Conservation (phyloP, 2,797 vertebrate genomes). For the Picus viridis region DNA sequence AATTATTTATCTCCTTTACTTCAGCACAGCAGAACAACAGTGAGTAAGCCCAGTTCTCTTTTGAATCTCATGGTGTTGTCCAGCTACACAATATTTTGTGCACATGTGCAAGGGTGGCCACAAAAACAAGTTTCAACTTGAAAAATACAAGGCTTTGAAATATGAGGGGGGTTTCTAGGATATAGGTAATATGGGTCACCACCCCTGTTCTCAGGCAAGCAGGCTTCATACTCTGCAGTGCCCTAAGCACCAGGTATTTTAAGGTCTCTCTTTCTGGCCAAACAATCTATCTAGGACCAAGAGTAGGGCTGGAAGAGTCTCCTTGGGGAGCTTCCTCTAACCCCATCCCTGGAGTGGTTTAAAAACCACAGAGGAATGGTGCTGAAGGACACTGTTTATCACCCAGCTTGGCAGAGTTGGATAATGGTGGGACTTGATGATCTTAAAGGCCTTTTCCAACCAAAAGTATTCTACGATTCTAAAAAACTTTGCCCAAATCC, state of each 20-base stretch:
- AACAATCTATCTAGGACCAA: neutral
- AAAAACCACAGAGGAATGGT: no score
- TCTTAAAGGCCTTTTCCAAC: no score
- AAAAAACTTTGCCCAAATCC: neutral
- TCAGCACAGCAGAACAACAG: neutral
- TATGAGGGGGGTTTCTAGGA: neutral
- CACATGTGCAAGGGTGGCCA: neutral
- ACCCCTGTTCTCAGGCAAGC: neutral
- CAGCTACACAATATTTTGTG: neutral
- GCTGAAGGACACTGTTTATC: no score
- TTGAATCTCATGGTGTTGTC: neutral
- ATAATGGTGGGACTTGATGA: no score
- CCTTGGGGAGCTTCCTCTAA: no score
- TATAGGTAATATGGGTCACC: neutral
- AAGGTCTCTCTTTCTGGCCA: neutral
- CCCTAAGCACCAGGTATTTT: neutral
- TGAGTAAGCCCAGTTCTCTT: neutral
- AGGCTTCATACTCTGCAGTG: neutral
- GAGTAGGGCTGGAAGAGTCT: neutral
- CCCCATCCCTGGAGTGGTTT: no score
- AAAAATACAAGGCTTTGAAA: neutral
- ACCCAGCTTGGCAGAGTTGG: no score
- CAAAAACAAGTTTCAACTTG: neutral
- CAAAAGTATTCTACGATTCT: no score
- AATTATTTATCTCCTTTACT: neutral